These are phyloP conservation scores for Daboia siamensis DNA, from an alignment of 2,113 vertebrate genomes.

Conservation along the genomic window DNA sequence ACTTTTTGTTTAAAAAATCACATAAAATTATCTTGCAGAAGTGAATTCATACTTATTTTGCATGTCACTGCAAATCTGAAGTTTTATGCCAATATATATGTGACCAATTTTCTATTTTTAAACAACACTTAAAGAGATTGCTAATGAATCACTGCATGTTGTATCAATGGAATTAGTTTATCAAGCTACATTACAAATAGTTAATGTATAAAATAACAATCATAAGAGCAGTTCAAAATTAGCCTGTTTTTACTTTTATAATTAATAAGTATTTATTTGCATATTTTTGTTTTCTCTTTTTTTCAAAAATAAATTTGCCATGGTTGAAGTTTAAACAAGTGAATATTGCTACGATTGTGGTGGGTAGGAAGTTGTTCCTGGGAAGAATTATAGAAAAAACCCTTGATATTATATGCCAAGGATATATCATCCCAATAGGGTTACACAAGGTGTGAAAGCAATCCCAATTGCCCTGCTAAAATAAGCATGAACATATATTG, in stretches of 20 bases:
- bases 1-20: conserved; percentile 59
- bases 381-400: background rate
- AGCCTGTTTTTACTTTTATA: conserved; percentile 13
- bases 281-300: conserved; percentile 50
- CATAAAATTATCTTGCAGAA: conserved; percentile 63
- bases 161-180: background rate
- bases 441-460: background rate
- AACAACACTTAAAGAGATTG: conserved; percentile 50
- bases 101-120: conserved; percentile 49
- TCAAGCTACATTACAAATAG: conserved; percentile 9
- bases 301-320: conserved; percentile 61
- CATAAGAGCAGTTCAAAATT: conserved; percentile 45
- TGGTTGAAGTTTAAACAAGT: conserved; percentile 50
- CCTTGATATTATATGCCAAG: background rate
- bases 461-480: background rate
- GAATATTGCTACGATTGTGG: conserved; percentile 44
- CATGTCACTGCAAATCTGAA: conserved; percentile 53
- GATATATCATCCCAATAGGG: background rate
- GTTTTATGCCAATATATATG: conserved; percentile 33
- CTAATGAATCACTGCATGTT: background rate
- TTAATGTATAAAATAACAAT: conserved; percentile 45
- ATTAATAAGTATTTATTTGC: conserved; percentile 35
- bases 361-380: background rate
- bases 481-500: background rate
- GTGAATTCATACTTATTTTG: conserved; percentile 65